These are phyloP conservation scores for Geophilus truncorum DNA, from an alignment of 2,888 invertebrate species.

Conservation along the genomic window DNA sequence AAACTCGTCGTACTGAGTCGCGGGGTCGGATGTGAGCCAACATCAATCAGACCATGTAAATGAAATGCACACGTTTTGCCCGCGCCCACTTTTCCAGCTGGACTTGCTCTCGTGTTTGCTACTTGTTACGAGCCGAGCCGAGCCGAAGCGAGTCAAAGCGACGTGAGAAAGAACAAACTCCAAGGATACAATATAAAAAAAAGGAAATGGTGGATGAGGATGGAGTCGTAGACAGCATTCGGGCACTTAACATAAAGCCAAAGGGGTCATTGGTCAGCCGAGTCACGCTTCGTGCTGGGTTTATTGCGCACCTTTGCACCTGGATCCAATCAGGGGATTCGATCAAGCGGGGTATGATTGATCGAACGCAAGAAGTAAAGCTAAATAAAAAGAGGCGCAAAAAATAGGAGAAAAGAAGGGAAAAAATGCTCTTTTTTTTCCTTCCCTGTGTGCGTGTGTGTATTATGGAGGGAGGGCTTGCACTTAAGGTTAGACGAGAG, in stretches of 20 bases:
- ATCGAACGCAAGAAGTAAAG: background rate
- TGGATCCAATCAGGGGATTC: constrained; percentile 9
- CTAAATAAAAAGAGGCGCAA: constrained; percentile 2
- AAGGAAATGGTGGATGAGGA: background rate
- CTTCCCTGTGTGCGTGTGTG: background rate
- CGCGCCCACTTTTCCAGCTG: too few relatives aligned
- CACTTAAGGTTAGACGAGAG: background rate
- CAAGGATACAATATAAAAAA: background rate
- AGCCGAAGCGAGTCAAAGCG: background rate
- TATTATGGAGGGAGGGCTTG: background rate
- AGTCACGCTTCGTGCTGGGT: background rate
- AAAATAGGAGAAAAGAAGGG: too few relatives aligned
- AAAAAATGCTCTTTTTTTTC: background rate
- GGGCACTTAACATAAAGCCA: constrained; percentile 11
- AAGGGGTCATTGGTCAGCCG: constrained; percentile 12
- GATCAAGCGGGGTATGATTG: background rate
- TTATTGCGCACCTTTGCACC: constrained; percentile 15
- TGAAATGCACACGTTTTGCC: background rate
- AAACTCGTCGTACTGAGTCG: background rate
- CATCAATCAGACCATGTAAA: background rate
- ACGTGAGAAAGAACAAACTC: background rate
- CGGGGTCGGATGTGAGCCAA: background rate
- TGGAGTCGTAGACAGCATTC: background rate
- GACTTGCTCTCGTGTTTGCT: background rate
- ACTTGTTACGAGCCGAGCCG: background rate